Evolutionary conservation across 2,113 vertebrate species (phyloP), one percentile per base, ranked within the genome.

Genomic region (Heterotis niloticus): DNA sequence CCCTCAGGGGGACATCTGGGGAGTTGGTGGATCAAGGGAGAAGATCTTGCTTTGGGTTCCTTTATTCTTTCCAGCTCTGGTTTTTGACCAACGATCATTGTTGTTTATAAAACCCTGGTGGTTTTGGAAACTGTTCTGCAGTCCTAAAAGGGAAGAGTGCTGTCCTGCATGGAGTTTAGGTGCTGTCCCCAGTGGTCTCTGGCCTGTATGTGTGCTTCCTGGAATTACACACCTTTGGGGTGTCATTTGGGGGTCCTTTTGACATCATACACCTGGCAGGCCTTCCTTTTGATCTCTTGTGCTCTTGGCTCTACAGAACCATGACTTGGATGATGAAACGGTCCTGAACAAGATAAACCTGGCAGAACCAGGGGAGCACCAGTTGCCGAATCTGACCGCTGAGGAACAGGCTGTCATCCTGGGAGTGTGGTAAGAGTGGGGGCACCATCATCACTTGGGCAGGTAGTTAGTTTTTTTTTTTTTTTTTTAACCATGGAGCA

Each of bases 331-430:
- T 71, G 96, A 98, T 80, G 97, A 99, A 83, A 98, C 95, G 0
- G 82, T 98, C 68, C 88, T 99, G 83, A 94, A 98, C 90, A 89
- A 93, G 80, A 91, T 98, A 81, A 93, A 87, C 81, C 86, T 99
- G 66, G 95, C 88, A 4, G 93, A 96, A 20, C 92, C 95, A 16
- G 90, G 92, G 72, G 90, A 93, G 79, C 91, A 94, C 81, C 88
- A 90, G 80, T 80, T 95, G n/a, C 96, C 95, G 16, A 92, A 97
- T 72, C 88, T 99, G 0, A 94, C 90, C 16, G 97, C 94, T 0
- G 98, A 98, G 84, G 97, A 99, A 83, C 96, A 98, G 85, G 96
- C 95, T 17, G 90, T 99, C 80, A 91, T 99, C 79, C 94, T 99
- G 83, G 96, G 93, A 57, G 68, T 97, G 83, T 99, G 97, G 98